Conservation (phyloP, 1,140 invertebrate species). For the Copidosoma floridanum region DNA sequence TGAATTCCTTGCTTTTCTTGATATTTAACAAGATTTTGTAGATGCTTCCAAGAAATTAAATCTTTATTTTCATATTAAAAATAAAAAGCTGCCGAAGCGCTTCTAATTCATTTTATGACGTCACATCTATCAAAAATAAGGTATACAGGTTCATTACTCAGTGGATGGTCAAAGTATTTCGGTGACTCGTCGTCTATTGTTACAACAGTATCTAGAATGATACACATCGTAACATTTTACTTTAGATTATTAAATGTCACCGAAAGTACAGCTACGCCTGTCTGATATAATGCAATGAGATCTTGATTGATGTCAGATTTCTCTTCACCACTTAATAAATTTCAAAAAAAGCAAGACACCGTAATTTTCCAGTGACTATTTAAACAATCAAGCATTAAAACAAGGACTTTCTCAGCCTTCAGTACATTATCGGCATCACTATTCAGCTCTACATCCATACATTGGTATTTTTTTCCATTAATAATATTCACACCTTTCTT, state of each 20-base stretch:
- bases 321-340: constrained; percentile 22
- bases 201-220: constrained; percentile 27
- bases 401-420: constrained; percentile 24
- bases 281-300: constrained; percentile 16
- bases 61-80: constrained; percentile 17
- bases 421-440: background rate
- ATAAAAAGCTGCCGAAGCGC: constrained; percentile 23
- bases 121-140: constrained; percentile 35
- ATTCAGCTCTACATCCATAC: background rate
- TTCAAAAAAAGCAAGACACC: constrained; percentile 24
- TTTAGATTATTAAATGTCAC: constrained; percentile 30
- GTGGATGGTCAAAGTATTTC: constrained; percentile 27
- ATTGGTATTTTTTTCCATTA: background rate
- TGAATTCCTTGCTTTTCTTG: constrained; percentile 15
- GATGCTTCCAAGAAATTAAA: constrained; percentile 15
- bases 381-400: constrained; percentile 24
- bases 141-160: constrained; percentile 25
- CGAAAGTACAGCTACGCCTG: constrained; percentile 14
- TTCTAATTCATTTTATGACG: constrained; percentile 31
- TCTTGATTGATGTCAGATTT: constrained; percentile 7
- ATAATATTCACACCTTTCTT: too few relatives aligned
- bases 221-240: constrained; percentile 21
- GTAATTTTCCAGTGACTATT: constrained; percentile 27
- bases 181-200: constrained; percentile 10
- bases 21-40: constrained; percentile 23